A percentile compares a stretch with the other conserved stretches of the same genome.
Conservation (phyloP, 2,797 vertebrate species). For the Hapalemur alaotrensis region DNA sequence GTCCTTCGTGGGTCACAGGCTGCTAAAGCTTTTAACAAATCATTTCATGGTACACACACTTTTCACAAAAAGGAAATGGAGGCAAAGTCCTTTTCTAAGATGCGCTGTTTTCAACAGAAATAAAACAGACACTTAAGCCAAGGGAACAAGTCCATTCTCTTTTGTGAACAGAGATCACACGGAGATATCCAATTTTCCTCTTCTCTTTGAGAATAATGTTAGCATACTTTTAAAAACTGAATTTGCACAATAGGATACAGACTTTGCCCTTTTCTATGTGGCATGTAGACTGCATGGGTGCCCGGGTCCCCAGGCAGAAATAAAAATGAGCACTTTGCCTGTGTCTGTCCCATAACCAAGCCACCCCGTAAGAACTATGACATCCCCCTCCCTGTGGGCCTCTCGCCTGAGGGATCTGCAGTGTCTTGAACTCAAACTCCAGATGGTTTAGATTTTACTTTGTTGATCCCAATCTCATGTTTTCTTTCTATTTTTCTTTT, state of each 20-base stretch:
- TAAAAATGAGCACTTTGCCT: slow-evolving; percentile 9
- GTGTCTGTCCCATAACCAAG: background rate
- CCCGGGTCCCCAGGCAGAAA: background rate
- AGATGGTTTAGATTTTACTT: slow-evolving; percentile 38
- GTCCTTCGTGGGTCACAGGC: background rate
- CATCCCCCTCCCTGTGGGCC: background rate
- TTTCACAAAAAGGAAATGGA: slow-evolving; percentile 17
- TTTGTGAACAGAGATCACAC: background rate
- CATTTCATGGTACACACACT: background rate
- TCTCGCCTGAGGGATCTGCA: background rate
- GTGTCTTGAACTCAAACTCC: background rate
- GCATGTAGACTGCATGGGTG: background rate
- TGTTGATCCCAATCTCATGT: background rate
- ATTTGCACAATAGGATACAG: slow-evolving; percentile 52
- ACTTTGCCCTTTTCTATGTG: background rate
- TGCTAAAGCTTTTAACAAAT: background rate
- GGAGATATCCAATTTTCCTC: background rate
- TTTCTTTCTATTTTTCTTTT: background rate
- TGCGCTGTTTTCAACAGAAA: background rate
- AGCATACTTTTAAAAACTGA: slow-evolving; percentile 26
- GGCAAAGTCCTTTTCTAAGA: slow-evolving; percentile 32
- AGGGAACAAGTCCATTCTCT: background rate
- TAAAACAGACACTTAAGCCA: background rate
- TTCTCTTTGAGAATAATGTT: background rate
- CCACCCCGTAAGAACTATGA: background rate